A percentile compares a stretch with the other conserved stretches of the same genome.
These are phyloP conservation scores for Scaptomyza flava DNA, from an alignment of 2,888 invertebrate genomes.

Conservation along the genomic window DNA sequence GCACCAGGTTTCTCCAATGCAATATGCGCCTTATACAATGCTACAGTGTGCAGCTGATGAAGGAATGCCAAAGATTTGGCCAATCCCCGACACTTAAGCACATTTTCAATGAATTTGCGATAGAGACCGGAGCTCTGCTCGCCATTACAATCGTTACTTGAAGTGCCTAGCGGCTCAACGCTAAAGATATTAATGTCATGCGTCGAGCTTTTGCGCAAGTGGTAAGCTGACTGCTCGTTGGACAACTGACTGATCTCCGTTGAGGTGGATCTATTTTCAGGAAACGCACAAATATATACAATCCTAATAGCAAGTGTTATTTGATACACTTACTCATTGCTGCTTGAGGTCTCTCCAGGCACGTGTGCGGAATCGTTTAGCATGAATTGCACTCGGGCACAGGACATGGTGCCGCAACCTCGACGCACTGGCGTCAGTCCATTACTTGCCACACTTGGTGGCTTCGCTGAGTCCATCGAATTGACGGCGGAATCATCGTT, in stretches of 20 bases:
- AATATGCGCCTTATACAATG: slow-evolving; percentile 89
- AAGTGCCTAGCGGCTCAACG: slow-evolving; percentile 85
- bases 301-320: background rate
- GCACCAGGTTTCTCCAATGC: slow-evolving; percentile 87
- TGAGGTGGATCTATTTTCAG: slow-evolving; percentile 75
- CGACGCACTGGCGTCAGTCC: slow-evolving; percentile 36
- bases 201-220: slow-evolving; percentile 78
- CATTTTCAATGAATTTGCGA: slow-evolving; percentile 93
- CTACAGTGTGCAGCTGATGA: slow-evolving; percentile 88
- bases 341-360: slow-evolving; percentile 83
- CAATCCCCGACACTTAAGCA: slow-evolving; percentile 94
- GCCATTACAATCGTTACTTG: slow-evolving; percentile 85
- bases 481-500: slow-evolving; percentile 82
- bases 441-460: slow-evolving; percentile 53
- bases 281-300: background rate
- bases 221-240: slow-evolving; percentile 63
- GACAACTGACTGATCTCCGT: slow-evolving; percentile 81
- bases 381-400: slow-evolving; percentile 83
- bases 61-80: slow-evolving; percentile 92
- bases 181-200: slow-evolving; percentile 85
- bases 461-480: slow-evolving; percentile 79
- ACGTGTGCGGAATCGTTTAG: slow-evolving; percentile 80
- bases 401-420: slow-evolving; percentile 60
- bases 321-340: slow-evolving; percentile 81
- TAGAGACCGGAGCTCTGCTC: slow-evolving; percentile 86